These are phyloP conservation scores for Argyrosomus japonicus DNA, from an alignment of 2,113 vertebrate species.

Conservation along the genomic window DNA sequence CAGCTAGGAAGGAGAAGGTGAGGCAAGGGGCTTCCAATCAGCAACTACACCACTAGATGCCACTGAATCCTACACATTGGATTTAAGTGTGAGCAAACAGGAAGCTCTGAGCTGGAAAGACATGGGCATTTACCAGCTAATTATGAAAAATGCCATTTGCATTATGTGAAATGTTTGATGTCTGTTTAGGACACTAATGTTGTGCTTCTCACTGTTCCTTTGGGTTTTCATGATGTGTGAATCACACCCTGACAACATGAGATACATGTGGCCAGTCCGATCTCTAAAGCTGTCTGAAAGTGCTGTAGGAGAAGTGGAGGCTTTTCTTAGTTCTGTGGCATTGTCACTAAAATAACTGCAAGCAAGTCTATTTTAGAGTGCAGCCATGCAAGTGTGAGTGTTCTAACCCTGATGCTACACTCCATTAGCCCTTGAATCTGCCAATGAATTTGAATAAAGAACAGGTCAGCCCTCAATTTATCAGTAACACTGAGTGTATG, in stretches of 20 bases:
- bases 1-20: too few species aligned
- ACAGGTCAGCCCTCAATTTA: conserved; percentile 3
- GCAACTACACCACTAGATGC: too few species aligned
- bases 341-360: conserved; percentile 6
- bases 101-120: neutral
- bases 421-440: conserved; percentile 19
- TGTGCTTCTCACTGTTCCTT: neutral
- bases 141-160: neutral
- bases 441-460: conserved; percentile 7
- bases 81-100: too few species aligned
- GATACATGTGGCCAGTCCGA: neutral
- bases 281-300: neutral
- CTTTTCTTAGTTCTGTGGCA: neutral
- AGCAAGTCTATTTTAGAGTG: conserved; percentile 1
- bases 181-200: neutral
- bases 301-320: neutral
- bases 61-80: too few species aligned
- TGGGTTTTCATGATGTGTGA: neutral
- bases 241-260: neutral
- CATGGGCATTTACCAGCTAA: neutral
- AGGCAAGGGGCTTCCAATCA: too few species aligned
- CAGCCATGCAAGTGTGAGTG: conserved; percentile 2
- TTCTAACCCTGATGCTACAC: conserved; percentile 3
- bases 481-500: neutral
- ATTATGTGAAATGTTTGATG: neutral